Evolutionary conservation across 35 echinoderm and acorn worm species (phyloP).

Genomic region (Nesometra sesokonis): DNA sequence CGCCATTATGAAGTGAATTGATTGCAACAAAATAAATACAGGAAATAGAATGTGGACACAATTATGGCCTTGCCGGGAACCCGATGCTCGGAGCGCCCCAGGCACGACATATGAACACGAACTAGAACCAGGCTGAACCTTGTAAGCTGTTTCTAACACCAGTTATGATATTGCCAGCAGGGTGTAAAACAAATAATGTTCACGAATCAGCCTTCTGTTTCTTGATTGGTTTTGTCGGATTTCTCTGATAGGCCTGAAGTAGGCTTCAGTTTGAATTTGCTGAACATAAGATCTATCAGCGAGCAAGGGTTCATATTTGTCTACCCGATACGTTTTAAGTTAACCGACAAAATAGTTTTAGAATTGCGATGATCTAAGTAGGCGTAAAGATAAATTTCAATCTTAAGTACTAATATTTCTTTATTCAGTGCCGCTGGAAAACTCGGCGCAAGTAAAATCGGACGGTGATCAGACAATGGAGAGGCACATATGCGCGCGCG

Average conservation of each 20-base stretch:
- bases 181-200: constrained; percentile 1
- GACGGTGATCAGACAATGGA: too few species aligned
- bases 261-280: background rate
- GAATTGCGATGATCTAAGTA: background rate
- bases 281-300: background rate
- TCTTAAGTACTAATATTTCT: too few species aligned
- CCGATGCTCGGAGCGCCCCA: background rate
- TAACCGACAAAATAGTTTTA: background rate
- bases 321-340: background rate
- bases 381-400: background rate
- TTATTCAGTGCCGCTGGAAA: too few species aligned
- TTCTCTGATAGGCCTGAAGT: background rate
- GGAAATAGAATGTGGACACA: background rate
- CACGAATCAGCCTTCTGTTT: background rate
- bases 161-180: background rate
- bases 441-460: too few species aligned
- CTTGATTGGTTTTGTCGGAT: background rate
- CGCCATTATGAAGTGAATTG: background rate
- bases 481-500: too few species aligned
- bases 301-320: background rate
- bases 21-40: background rate
- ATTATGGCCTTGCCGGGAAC: background rate
- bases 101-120: background rate
- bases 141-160: background rate
- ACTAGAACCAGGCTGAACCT: background rate